Percentiles rank a stretch among this genome's conserved stretches.
Conservation (phyloP, 2,888 invertebrate genomes). For the Dynastes tityus region DNA sequence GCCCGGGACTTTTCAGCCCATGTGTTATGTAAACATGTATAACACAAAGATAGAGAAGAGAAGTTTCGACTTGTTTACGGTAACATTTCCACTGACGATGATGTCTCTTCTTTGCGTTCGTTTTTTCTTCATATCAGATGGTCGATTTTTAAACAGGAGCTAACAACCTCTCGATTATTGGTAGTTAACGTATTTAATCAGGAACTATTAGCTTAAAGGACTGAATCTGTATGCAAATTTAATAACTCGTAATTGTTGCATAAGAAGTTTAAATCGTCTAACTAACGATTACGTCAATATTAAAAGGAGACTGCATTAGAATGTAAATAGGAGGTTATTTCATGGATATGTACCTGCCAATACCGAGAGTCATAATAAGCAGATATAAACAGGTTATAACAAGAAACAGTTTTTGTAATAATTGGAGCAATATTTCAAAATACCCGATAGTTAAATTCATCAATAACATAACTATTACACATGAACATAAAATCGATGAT, state of each 20-base stretch:
- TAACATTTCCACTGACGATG: background rate
- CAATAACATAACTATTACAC: too few species aligned
- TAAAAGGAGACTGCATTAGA: background rate
- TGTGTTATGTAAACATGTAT: background rate
- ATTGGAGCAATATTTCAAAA: too few species aligned
- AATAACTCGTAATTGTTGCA: slow-evolving; percentile 7
- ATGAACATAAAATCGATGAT: too few species aligned
- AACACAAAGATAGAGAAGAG: slow-evolving; percentile 1
- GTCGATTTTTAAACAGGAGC: slow-evolving; percentile 15
- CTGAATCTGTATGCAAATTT: slow-evolving; percentile 20
- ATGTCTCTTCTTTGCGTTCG: background rate
- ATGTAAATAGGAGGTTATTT: background rate
- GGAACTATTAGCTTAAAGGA: background rate
- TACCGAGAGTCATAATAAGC: background rate
- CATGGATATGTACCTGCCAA: background rate
- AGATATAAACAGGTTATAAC: background rate
- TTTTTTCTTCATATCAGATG: slow-evolving; percentile 10
- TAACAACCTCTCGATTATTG: slow-evolving; percentile 24
- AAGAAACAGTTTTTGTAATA: too few species aligned
- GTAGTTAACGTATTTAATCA: background rate
- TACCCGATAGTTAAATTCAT: too few species aligned
- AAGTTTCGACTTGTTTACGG: slow-evolving; percentile 23
- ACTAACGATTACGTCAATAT: background rate
- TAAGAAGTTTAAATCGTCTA: background rate
- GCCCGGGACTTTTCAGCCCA: too few species aligned